Conservation (phyloP, 2,113 vertebrate genomes). For the Pseudopipra pipra region DNA sequence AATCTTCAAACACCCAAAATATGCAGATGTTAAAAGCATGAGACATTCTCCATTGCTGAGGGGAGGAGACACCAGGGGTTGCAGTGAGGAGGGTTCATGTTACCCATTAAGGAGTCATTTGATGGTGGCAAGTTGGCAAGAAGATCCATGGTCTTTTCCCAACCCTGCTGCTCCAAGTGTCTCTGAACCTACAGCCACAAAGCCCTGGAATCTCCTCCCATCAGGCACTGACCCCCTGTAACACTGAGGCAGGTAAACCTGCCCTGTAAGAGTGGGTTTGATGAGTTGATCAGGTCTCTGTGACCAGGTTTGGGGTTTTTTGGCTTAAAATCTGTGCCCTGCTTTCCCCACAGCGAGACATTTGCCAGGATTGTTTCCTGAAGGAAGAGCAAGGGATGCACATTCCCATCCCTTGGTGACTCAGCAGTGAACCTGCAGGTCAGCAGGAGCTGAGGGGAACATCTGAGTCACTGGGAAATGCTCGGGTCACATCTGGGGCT, state of each 20-base stretch:
- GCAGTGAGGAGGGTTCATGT: neutral
- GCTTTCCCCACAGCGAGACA: rapidly evolving
- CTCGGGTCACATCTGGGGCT: neutral
- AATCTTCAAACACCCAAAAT: neutral
- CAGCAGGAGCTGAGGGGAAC: neutral
- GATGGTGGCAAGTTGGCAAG: neutral
- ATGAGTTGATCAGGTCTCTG: neutral
- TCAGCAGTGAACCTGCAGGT: neutral
- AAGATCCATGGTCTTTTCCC: neutral
- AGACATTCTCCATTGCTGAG: neutral
- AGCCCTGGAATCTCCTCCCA: neutral
- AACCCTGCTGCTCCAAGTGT: neutral
- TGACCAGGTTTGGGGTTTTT: neutral
- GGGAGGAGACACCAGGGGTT: neutral
- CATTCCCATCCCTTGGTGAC: neutral
- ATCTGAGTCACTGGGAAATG: neutral
- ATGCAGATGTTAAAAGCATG: neutral
- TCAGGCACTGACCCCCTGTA: neutral
- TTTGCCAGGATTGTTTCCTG: neutral
- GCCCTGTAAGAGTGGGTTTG: neutral
- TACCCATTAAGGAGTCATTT: neutral
- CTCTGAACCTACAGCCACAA: neutral
- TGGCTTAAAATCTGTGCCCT: neutral
- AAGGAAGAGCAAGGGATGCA: neutral
- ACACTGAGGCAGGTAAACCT: neutral